phyloP scores from a whole-genome alignment of 2,113 vertebrate genomes.

The Dipodomys stephensi region DNA sequence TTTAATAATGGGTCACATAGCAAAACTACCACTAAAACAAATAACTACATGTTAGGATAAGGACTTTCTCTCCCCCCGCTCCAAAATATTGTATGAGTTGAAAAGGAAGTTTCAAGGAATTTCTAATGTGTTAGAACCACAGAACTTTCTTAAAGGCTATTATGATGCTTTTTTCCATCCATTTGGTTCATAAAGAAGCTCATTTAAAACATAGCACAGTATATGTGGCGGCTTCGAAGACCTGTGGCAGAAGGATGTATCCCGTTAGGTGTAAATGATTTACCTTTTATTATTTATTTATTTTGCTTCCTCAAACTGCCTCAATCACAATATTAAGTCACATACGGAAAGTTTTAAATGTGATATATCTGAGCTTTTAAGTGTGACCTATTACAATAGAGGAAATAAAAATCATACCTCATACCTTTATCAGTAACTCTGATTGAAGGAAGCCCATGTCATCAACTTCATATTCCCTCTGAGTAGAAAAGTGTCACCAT shows the following conservation, averaged over 20 bases:
- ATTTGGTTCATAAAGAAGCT: conserved; percentile 40
- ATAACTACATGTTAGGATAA: neutral
- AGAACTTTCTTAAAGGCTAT: neutral
- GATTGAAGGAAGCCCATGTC: neutral
- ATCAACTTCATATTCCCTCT: conserved; percentile 2
- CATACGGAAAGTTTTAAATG: conserved; percentile 25
- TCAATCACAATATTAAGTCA: neutral
- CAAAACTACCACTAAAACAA: conserved; percentile 10
- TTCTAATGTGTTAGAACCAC: neutral
- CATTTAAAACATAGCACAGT: conserved; percentile 26
- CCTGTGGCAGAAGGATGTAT: neutral
- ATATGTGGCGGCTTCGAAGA: neutral
- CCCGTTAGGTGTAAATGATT: neutral
- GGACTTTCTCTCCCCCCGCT: too few species aligned
- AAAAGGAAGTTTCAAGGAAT: neutral
- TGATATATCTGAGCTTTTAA: neutral
- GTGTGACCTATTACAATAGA: neutral
- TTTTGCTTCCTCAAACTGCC: neutral
- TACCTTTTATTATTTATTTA: neutral
- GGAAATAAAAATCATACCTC: neutral
- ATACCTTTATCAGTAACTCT: neutral
- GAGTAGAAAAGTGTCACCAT: neutral
- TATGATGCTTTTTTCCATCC: too few species aligned
- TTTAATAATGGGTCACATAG: neutral
- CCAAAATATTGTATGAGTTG: too few species aligned